Evolutionary conservation across 2,113 vertebrate genomes (phyloP).

Genomic region (Clinocottus analis): DNA sequence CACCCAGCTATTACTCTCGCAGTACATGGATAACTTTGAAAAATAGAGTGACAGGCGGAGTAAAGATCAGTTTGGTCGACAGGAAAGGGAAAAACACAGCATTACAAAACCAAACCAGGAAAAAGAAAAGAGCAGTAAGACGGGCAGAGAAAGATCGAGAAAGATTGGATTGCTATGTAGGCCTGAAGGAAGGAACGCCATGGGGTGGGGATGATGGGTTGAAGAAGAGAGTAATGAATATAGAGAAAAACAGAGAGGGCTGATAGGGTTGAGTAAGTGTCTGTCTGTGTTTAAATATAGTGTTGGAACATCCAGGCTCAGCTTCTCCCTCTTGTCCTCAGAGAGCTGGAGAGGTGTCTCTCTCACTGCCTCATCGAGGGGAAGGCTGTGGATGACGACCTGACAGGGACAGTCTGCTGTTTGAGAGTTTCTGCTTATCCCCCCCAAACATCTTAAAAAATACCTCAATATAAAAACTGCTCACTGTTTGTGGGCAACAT

Average conservation of each 20-base stretch:
- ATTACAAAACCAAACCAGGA: not conserved
- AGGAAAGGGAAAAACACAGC: not conserved
- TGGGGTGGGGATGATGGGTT: not conserved
- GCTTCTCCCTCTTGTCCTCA: not conserved
- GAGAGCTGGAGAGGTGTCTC: constrained; percentile 29
- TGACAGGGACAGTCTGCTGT: constrained; percentile 3
- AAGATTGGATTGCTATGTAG: not conserved
- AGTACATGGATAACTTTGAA: not conserved
- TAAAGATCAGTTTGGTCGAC: not conserved
- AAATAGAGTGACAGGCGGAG: not conserved
- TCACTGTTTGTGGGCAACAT: not conserved
- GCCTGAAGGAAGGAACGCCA: not conserved
- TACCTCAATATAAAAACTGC: not conserved
- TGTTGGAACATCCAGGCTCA: constrained; percentile 1
- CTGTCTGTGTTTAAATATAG: constrained; percentile 26
- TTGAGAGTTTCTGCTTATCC: not conserved
- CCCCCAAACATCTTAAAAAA: not conserved
- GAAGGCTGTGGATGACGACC: not conserved
- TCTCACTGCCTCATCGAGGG: constrained; percentile 19
- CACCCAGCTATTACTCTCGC: constrained; percentile 10
- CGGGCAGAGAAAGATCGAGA: not conserved
- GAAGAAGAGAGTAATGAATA: not conserved
- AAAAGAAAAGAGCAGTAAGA: not conserved
- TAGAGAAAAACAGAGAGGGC: constrained; percentile 7
- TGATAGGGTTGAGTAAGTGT: constrained; percentile 36